These are phyloP conservation scores for Hypomesus transpacificus DNA, from an alignment of 2,113 vertebrate genomes.

Conservation along the genomic window DNA sequence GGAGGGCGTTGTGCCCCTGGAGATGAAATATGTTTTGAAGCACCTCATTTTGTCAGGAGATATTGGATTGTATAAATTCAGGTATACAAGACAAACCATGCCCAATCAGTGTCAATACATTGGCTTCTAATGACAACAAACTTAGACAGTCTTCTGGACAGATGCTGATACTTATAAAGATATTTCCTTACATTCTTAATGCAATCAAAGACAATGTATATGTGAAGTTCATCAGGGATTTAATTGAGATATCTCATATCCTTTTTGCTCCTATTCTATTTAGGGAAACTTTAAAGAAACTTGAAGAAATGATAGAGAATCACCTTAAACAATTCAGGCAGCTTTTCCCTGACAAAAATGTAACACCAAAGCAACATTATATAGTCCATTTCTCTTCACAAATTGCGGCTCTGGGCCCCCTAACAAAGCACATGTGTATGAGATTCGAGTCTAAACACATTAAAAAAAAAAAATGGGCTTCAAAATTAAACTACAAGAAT, in stretches of 20 bases:
- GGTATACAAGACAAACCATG: constrained; percentile 7
- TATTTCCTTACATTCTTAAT: no score
- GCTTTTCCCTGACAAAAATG: constrained; percentile 19
- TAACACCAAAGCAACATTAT: constrained; percentile 23
- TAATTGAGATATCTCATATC: constrained; percentile 17
- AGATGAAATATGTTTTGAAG: constrained; percentile 13
- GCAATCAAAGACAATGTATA: background rate
- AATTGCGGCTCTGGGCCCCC: constrained; percentile 5
- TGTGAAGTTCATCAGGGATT: constrained; percentile 6
- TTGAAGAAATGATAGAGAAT: constrained; percentile 5
- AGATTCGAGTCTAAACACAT: constrained; percentile 24
- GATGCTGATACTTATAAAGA: no score
- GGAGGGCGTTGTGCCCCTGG: constrained; percentile 9
- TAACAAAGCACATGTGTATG: constrained; percentile 19
- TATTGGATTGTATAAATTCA: constrained; percentile 7
- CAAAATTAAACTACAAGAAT: constrained; percentile 22
- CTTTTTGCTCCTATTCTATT: constrained; percentile 26
- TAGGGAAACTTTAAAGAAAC: constrained; percentile 7
- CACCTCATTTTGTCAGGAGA: constrained; percentile 8
- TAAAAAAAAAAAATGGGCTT: constrained; percentile 23
- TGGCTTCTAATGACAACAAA: constrained; percentile 18
- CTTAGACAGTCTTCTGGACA: background rate
- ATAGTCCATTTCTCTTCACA: constrained; percentile 17
- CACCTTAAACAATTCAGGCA: constrained; percentile 20
- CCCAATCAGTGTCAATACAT: background rate